Conservation (phyloP, 2,113 vertebrate species). For the Pterocles orientalis region DNA sequence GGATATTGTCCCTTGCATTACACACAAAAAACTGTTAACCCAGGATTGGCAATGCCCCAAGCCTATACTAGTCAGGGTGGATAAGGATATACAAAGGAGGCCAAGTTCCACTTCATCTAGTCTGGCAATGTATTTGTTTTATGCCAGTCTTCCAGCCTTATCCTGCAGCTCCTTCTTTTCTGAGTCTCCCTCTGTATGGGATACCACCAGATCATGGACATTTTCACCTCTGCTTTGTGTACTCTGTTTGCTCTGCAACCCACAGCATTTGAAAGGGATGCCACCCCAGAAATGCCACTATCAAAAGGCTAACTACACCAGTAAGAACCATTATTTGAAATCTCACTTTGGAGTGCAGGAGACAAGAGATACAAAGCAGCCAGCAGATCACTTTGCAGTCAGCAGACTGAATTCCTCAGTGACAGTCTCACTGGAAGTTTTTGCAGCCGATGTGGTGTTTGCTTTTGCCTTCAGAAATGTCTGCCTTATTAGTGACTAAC, state of each 20-base stretch:
- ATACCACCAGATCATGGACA: not conserved
- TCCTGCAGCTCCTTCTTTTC: not conserved
- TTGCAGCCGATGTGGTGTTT: not conserved
- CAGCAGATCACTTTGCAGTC: not conserved
- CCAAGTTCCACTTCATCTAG: not conserved
- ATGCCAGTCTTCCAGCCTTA: not conserved
- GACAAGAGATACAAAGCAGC: not conserved
- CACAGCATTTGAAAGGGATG: not conserved
- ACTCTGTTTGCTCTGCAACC: not conserved
- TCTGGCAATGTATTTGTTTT: not conserved
- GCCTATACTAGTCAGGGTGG: not conserved
- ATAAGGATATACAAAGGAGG: not conserved
- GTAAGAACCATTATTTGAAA: not conserved
- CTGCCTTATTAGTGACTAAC: constrained; percentile 16
- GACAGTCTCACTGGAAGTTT: not conserved
- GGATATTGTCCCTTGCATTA: not conserved
- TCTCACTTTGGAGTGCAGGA: not conserved
- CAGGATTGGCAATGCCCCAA: not conserved
- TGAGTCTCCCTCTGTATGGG: not conserved
- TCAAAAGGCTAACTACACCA: not conserved
- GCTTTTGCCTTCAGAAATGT: constrained; percentile 11
- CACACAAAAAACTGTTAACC: not conserved
- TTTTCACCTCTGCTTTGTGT: not conserved
- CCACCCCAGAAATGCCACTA: not conserved
- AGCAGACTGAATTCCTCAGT: not conserved